Conservation (phyloP, 2,113 vertebrate genomes). For the Perca flavescens region DNA sequence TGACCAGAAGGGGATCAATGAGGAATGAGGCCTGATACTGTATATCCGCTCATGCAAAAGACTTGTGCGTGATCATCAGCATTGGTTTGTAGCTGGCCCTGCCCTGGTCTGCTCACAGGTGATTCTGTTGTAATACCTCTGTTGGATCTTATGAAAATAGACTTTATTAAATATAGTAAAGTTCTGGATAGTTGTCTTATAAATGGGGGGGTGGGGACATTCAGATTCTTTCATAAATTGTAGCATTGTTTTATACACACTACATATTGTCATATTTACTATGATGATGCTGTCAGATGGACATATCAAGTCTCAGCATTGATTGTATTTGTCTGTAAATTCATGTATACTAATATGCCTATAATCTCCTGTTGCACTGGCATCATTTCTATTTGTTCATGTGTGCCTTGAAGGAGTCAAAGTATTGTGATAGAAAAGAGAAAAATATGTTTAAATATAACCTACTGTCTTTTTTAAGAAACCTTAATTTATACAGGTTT, state of each 20-base stretch:
- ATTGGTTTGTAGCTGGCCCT: constrained; percentile 50
- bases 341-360: constrained; percentile 41
- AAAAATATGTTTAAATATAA: constrained; percentile 41
- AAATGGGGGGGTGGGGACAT: background rate
- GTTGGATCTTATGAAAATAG: constrained; percentile 25
- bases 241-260: constrained; percentile 68
- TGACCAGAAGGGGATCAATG: constrained; percentile 48
- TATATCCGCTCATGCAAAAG: constrained; percentile 47
- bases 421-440: constrained; percentile 52
- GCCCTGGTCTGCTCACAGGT: constrained; percentile 42
- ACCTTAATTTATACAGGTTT: constrained; percentile 52
- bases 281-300: constrained; percentile 35
- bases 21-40: constrained; percentile 44
- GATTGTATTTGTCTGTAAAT: constrained; percentile 66
- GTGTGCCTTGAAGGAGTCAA: constrained; percentile 39
- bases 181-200: constrained; percentile 54
- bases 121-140: constrained; percentile 49
- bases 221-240: constrained; percentile 46
- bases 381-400: constrained; percentile 44
- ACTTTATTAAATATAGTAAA: constrained; percentile 10
- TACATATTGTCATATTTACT: constrained; percentile 58
- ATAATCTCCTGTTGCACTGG: constrained; percentile 40
- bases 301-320: constrained; percentile 51
- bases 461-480: constrained; percentile 28
- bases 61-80: constrained; percentile 35